phyloP scores from a whole-genome alignment of 2,888 invertebrate species.

The Hydroisotoma schaefferi region DNA sequence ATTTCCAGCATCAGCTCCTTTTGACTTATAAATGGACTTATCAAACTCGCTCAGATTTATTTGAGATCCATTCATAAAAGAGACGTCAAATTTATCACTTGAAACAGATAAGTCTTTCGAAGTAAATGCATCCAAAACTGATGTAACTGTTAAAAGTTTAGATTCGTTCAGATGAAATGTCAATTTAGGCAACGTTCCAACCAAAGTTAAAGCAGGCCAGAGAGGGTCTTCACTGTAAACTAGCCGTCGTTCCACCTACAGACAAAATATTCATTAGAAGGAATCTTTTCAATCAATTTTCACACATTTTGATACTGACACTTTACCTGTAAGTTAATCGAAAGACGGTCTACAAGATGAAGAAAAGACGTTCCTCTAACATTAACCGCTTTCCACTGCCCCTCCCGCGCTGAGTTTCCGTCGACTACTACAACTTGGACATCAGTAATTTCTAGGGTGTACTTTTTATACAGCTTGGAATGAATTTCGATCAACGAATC shows the following conservation, averaged over 20 bases:
- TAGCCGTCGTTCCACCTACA: constrained; percentile 73
- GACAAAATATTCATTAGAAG: no score
- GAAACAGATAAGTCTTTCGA: not conserved
- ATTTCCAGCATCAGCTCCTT: not conserved
- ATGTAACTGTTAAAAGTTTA: constrained; percentile 68
- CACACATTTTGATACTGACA: not conserved
- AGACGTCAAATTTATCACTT: constrained; percentile 23
- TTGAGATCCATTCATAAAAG: constrained; percentile 39
- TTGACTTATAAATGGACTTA: not conserved
- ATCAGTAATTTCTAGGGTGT: constrained; percentile 70
- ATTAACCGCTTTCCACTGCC: constrained; percentile 86
- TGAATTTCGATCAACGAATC: constrained; percentile 57
- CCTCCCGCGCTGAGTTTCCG: constrained; percentile 57
- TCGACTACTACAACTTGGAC: constrained; percentile 81
- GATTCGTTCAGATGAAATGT: constrained; percentile 87
- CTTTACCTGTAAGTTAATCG: constrained; percentile 60
- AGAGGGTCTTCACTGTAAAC: constrained; percentile 79
- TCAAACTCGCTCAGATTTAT: constrained; percentile 24
- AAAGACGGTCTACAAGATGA: constrained; percentile 79
- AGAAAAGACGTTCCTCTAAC: constrained; percentile 76
- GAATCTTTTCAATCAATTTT: not conserved
- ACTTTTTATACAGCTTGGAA: constrained; percentile 47
- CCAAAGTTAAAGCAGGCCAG: constrained; percentile 77
- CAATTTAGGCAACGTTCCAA: constrained; percentile 80
- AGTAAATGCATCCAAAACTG: constrained; percentile 55